Base-by-base conservation (phyloP, 2,113 vertebrate species). In the Upupa epops region DNA sequence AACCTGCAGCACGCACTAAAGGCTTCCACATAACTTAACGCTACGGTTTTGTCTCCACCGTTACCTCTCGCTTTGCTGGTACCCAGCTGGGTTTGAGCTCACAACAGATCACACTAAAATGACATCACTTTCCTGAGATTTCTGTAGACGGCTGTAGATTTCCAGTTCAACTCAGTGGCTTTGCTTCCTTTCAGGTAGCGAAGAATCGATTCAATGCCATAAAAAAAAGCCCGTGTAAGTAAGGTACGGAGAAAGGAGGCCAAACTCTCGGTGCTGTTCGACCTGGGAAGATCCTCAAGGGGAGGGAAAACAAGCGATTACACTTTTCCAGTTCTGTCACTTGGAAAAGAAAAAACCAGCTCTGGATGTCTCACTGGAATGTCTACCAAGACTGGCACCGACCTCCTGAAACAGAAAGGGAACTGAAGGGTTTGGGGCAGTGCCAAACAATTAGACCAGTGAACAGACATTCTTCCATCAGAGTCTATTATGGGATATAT, bases 351-450 rank as follows among this genome's bases (percentile, higher is more conserved):
- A 63, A 63, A 42, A 45, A 31, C 17, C n/a, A 77, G 66, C 3
- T 74, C 45, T 79, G 66, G n/a, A 66, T 84, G 20, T 82, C 58
- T 88, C 17, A 40, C 21, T 93, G 86, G 56, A 89, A 68, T 20
- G 31, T 90, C 77, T 75, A 65, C 71, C 68, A 79, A 86, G 88
- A 83, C 28, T 78, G 54, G 13, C 1, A 1, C 90, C 90, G 81
- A 78, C 49, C 76, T 93, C 74, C 91, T 4, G 2, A 92, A 92
- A 78, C 40, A 90, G 83, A 85, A 88, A 85, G 58, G 61, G 60
- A 95, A 61, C 63, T 91, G n/a, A 85, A 86, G 87, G 63, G 84
- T 90, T 84, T 95, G 92, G 36, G 90, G 46, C 55, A 46, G 17
- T 0, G 16, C 89, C 91, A 90, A 61, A 70, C 58, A 93, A 56